Evolutionary conservation across 2,797 vertebrate genomes (phyloP).

Genomic region (Diceros bicornis): DNA sequence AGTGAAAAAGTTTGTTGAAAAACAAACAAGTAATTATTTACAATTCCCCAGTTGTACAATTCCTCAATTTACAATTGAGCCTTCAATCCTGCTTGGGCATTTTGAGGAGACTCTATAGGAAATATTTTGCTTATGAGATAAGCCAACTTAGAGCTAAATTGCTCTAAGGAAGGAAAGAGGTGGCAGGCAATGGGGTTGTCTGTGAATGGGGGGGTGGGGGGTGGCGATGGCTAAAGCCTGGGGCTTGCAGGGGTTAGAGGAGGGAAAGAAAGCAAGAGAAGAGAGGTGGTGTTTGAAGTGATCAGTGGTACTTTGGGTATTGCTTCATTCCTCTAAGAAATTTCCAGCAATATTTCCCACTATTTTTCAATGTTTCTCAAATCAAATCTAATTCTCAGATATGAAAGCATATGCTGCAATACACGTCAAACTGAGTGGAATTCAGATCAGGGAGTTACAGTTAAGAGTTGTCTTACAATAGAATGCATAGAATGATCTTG

Average conservation of each 20-base stretch:
- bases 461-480: not conserved
- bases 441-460: not conserved
- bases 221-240: not conserved
- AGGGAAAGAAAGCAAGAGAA: not conserved
- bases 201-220: not conserved
- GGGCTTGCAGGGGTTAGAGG: rapidly evolving
- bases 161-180: not conserved
- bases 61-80: not conserved
- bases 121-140: not conserved
- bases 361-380: conserved; percentile 55
- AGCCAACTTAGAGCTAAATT: not conserved
- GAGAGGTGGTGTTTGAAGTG: not conserved
- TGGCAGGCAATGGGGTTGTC: not conserved
- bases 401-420: not conserved
- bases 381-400: conserved; percentile 11
- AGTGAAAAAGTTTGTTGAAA: not conserved
- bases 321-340: not conserved
- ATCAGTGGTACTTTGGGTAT: not conserved
- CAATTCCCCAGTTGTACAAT: too few relatives aligned
- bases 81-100: not conserved
- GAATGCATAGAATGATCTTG: not conserved
- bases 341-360: not conserved
- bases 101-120: not conserved
- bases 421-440: not conserved
- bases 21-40: not conserved